Evolutionary conservation across 2,888 invertebrate genomes (phyloP).

Genomic region (Dromius quadrimaculatus): DNA sequence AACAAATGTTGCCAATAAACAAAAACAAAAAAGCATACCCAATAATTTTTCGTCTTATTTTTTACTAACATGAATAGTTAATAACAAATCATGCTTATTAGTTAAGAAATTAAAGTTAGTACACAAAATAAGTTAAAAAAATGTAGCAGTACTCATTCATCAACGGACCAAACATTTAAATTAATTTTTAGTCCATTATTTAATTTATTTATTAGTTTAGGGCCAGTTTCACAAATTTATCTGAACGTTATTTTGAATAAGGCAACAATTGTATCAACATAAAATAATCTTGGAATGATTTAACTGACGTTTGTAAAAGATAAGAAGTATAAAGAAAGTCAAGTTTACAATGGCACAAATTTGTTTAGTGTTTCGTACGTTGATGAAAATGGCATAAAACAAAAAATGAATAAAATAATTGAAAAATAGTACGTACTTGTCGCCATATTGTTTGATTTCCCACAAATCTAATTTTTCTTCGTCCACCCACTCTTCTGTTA

Average conservation of each 20-base stretch:
- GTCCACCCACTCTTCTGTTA: slow-evolving; percentile 95
- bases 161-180: too few relatives aligned
- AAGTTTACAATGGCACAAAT: too few relatives aligned
- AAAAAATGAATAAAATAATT: slow-evolving; percentile 26
- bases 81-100: slow-evolving; percentile 4
- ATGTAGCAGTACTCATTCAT: too few relatives aligned
- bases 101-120: not conserved
- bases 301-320: too few relatives aligned
- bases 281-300: too few relatives aligned
- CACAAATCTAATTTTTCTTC: slow-evolving; percentile 95
- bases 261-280: too few relatives aligned
- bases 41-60: not conserved
- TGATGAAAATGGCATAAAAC: slow-evolving; percentile 26
- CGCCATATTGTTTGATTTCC: slow-evolving; percentile 95
- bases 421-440: slow-evolving; percentile 71
- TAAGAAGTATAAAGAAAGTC: too few relatives aligned
- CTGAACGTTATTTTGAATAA: too few relatives aligned
- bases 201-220: too few relatives aligned
- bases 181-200: too few relatives aligned
- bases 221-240: too few relatives aligned
- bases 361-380: not conserved
- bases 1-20: slow-evolving; percentile 12
- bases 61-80: not conserved
- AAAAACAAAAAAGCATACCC: not conserved
- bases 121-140: too few relatives aligned